A percentile compares a stretch with the other conserved stretches of the same genome.
Evolutionary conservation across 2,888 invertebrate species (phyloP).

Genomic region (Eristalinus sepulchralis): DNA sequence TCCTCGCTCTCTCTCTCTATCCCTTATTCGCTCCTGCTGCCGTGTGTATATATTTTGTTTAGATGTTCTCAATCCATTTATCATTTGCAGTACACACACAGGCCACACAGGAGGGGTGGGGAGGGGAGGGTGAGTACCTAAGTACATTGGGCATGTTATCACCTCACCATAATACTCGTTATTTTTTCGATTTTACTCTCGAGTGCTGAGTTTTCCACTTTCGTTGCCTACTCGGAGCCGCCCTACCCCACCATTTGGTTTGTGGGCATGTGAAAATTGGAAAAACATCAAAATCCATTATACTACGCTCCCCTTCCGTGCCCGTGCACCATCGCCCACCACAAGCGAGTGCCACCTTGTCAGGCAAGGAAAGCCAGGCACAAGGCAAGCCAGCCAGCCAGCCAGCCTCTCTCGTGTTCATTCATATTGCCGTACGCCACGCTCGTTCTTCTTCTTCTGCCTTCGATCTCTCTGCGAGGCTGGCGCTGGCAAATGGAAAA

Average conservation of each 20-base stretch:
- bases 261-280: conserved; percentile 54
- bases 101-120: not conserved
- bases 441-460: conserved; percentile 1
- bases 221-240: conserved; percentile 46
- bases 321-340: conserved; percentile 20
- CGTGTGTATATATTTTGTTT: conserved; percentile 49
- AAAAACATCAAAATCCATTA: conserved; percentile 71
- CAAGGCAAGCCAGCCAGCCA: not conserved
- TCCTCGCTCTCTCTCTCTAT: not conserved
- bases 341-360: conserved; percentile 6
- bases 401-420: conserved; percentile 33
- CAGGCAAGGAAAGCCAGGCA: not conserved
- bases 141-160: conserved; percentile 67
- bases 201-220: conserved; percentile 65
- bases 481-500: conserved; percentile 28
- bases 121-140: conserved; percentile 40
- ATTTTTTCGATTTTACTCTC: conserved; percentile 57
- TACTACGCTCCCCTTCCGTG: conserved; percentile 24
- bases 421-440: conserved; percentile 42
- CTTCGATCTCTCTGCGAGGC: conserved; percentile 6
- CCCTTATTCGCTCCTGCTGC: not conserved
- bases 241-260: conserved; percentile 1
- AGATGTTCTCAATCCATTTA: conserved; percentile 58
- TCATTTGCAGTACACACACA: conserved; percentile 59
- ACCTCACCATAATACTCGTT: conserved; percentile 54